These are phyloP conservation scores for Sesia bembeciformis DNA, from an alignment of 2,888 invertebrate species.

Conservation along the genomic window DNA sequence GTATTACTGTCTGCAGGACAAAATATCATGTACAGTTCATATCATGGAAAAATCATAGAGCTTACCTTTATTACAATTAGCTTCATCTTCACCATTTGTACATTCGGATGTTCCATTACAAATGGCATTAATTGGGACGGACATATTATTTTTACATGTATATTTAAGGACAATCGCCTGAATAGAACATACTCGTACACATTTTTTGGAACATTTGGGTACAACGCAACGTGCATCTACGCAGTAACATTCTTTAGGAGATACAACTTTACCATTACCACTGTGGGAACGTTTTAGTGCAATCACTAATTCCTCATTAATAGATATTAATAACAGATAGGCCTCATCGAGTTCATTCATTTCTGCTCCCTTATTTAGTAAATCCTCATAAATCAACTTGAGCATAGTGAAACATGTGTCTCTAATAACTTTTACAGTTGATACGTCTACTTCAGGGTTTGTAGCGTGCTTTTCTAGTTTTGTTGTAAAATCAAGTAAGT, in stretches of 20 bases:
- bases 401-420: conserved; percentile 30
- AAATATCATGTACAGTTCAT: not conserved
- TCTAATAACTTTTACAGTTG: conserved; percentile 23
- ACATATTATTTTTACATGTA: conserved; percentile 21
- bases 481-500: conserved; percentile 20
- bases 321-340: conserved; percentile 25
- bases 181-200: conserved; percentile 33
- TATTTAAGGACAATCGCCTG: conserved; percentile 34
- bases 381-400: conserved; percentile 26
- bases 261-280: conserved; percentile 36
- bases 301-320: conserved; percentile 34
- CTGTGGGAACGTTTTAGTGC: conserved; percentile 42
- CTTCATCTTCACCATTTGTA: conserved; percentile 42
- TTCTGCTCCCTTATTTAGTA: conserved; percentile 13
- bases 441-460: conserved; percentile 14
- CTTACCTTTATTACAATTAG: conserved; percentile 35
- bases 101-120: conserved; percentile 46
- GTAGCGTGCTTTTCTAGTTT: conserved; percentile 26
- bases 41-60: not conserved
- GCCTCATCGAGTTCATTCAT: conserved; percentile 22
- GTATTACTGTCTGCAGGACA: not conserved
- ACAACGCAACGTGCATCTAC: conserved; percentile 28
- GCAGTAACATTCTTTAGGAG: conserved; percentile 36
- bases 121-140: conserved; percentile 27
- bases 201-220: conserved; percentile 29